Evolutionary conservation across 2,113 vertebrate genomes (phyloP).

Genomic region (Leuciscus idus): DNA sequence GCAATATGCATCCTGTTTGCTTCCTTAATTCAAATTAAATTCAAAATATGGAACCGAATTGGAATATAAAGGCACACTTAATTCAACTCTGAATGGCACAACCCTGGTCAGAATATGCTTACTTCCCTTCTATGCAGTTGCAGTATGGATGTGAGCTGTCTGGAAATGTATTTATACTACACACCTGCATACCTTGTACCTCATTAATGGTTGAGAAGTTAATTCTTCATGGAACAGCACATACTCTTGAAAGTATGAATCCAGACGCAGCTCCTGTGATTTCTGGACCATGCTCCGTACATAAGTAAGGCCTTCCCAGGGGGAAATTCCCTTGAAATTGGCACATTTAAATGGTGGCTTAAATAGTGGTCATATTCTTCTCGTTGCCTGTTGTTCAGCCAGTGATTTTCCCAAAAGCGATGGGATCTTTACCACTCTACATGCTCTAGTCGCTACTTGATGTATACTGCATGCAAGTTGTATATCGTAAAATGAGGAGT

Average conservation of each 20-base stretch:
- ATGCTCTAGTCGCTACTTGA: background rate
- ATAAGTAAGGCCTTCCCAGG: conserved; percentile 23
- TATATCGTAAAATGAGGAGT: conserved; percentile 41
- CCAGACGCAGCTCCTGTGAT: background rate
- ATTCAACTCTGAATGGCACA: background rate
- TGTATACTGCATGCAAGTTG: conserved; percentile 30
- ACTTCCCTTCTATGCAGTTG: background rate
- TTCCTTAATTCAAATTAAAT: background rate
- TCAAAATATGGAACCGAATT: background rate
- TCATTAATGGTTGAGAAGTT: background rate
- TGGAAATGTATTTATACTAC: conserved; percentile 17
- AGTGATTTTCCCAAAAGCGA: conserved; percentile 1
- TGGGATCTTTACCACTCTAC: background rate
- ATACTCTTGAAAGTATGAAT: background rate
- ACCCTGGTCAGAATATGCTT: background rate
- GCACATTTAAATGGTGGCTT: conserved; percentile 44
- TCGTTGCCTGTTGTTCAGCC: conserved; percentile 27
- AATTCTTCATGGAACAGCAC: conserved; percentile 12
- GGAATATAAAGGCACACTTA: background rate
- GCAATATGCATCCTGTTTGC: background rate
- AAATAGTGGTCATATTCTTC: conserved; percentile 37
- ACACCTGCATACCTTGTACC: conserved; percentile 3
- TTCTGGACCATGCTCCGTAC: conserved; percentile 38
- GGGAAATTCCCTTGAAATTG: conserved; percentile 28
- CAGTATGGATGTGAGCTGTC: background rate